Evolutionary conservation across 2,888 invertebrate genomes (phyloP), one percentile per base, ranked within the genome.

Genomic region (Falcaria lacertinaria): DNA sequence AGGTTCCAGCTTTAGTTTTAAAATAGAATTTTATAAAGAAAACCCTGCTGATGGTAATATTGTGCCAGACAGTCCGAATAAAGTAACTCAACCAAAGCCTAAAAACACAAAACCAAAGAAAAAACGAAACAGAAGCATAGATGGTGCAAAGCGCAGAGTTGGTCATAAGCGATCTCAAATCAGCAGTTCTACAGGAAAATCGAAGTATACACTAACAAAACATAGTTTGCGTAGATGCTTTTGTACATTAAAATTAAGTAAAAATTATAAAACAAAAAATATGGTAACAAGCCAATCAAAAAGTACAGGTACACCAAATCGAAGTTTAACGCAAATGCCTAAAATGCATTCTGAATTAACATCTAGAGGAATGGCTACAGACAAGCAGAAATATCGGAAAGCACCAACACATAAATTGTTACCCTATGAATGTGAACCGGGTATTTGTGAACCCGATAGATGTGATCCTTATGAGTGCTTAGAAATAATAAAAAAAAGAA

Each of bases 381-480:
- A 56, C 3, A 45, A 39, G 38, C 55, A 50, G 45, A 41, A 33
- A 14, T 34, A 44, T n/a, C 45, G 40, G 34, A 45, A 42, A 4
- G 41, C 34, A 34, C 41, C 45, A 32, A 44, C 41, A 37, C 47
- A 42, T 33, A 15, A 43, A 37, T 39, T 56, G 19, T 34, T 58
- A n/a, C 56, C 69, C 4, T 59, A 61, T 46, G 65, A 66, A 49
- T 72, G 69, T 49, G 68, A 71, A 42, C 64, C 64, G 25, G 64
- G 59, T 22, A 42, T 65, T 25, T 72, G 71, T 50, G 34, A 56
- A 39, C 65, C 69, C 33, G 59, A 55, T 33, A 43, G 60, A 42
- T 73, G 73, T 45, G 48, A 71, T 50, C 64, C 73, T 15, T 52
- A 65, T 43, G 38, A 52, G 41, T 73, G 70, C 40, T 42, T 59